Evolutionary conservation across 2,888 invertebrate genomes (phyloP), one percentile per base, ranked within the genome.

Genomic region (Cryptus armator): DNA sequence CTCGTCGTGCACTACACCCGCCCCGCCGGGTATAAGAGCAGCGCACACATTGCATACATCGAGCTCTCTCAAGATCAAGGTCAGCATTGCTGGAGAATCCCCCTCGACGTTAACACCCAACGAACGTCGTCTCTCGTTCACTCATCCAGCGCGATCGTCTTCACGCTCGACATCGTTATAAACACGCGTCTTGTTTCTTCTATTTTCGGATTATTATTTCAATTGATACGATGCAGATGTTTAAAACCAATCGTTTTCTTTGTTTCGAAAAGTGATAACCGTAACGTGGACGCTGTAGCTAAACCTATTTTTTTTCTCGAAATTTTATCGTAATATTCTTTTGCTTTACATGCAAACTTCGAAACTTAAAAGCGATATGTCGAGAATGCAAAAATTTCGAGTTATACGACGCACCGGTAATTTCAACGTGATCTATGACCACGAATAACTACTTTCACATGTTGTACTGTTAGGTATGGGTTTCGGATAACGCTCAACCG

Each of bases 1-100:
- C 62, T 29, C 24, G 59, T 14, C 62, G 29, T n/a, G 62, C 29
- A 32, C 6, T 14, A 14, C 24, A 32, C 29, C 62, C 29, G 29
- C 14, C 29, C 10, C 29, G 62, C 2, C 6, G 7, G 6, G 62
- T 67, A 10, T 14, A 19, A 46, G n/a, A n/a, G n/a, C 19, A 67
- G 44, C 46, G 67, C 46, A 46, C 67, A 67, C 67, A 46, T 44
- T 67, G 66, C 67, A n/a, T 67, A 44, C 67, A 32, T 51, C 24
- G 51, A 70, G 48, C 14, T 32, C 51, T 53, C 53, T n/a, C 59
- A 78, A 78, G 78, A 59, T 78, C 78, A 78, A 68, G 78, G 78
- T 70, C 78, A 56, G 53, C 68, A 37, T 56, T 46, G 46, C 46
- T 46, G 32, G 67, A 37, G 51, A 67, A 67, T 44, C 29, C 24